Percentiles rank a stretch among this genome's conserved stretches.
Conservation (phyloP, 2,797 vertebrate genomes). For the Alcedo atthis region DNA sequence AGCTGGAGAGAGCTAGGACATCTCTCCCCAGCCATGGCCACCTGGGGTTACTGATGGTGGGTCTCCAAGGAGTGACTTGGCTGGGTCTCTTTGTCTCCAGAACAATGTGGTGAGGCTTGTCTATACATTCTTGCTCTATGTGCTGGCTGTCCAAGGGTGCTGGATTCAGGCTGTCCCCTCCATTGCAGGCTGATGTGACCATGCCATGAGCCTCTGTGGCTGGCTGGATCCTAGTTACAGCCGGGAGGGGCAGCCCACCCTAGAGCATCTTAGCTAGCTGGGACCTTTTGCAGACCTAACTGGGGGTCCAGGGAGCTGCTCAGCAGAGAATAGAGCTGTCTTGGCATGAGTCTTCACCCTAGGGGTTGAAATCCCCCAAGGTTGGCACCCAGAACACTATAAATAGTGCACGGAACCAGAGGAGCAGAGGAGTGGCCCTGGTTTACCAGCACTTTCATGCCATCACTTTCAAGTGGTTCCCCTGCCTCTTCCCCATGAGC, state of each 20-base stretch:
- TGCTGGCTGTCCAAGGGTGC: too few species aligned
- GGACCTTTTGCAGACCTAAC: conserved; percentile 7
- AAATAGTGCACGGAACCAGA: conserved; percentile 57
- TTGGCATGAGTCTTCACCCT: conserved; percentile 64
- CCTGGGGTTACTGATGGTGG: too few species aligned
- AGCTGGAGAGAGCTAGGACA: too few species aligned
- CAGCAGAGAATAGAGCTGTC: not conserved
- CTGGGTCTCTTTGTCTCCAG: too few species aligned
- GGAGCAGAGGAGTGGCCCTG: conserved; percentile 72
- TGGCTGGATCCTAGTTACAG: too few species aligned
- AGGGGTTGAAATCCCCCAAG: conserved; percentile 65
- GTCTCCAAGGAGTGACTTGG: too few species aligned
- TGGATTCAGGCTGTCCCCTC: too few species aligned
- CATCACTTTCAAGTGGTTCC: conserved; percentile 83
- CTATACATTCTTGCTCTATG: too few species aligned
- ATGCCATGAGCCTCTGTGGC: too few species aligned
- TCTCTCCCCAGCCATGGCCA: too few species aligned
- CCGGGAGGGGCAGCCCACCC: not conserved
- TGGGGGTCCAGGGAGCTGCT: not conserved
- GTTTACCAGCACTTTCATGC: conserved; percentile 65
- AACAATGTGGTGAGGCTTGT: too few species aligned
- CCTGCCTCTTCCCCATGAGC: conserved; percentile 65
- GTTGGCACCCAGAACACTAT: conserved; percentile 74
- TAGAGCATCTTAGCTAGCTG: not conserved
- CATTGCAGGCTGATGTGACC: too few species aligned